Conservation (phyloP, 53 echinoderm and acorn worm species). For the Echinometra lucunter region DNA sequence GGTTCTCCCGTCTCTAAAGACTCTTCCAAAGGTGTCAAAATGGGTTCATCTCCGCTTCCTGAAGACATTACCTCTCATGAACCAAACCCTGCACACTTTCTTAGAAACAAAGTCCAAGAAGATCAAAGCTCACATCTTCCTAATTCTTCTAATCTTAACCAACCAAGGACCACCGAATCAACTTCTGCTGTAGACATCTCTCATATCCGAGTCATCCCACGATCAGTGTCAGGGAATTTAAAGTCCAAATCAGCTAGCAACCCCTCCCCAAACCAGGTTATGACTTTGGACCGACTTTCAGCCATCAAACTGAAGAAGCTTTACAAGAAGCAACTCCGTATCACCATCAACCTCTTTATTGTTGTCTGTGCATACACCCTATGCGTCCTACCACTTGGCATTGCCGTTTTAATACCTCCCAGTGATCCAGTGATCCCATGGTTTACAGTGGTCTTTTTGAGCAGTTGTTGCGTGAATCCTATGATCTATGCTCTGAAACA, state of each 20-base stretch:
- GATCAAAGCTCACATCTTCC: not conserved
- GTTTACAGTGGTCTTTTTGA: conserved; percentile 20
- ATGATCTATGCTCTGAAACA: conserved; percentile 65
- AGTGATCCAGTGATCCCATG: conserved; percentile 48
- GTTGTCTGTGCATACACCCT: conserved; percentile 48
- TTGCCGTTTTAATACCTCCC: conserved; percentile 43
- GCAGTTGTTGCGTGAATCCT: conserved; percentile 54
- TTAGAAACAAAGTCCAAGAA: not conserved
- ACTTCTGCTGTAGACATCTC: not conserved
- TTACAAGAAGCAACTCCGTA: conserved; percentile 42
- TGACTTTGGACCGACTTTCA: not conserved
- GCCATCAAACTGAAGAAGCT: not conserved
- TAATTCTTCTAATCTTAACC: not conserved
- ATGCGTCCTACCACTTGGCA: conserved; percentile 23
- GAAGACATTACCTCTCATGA: not conserved
- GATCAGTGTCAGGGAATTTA: not conserved
- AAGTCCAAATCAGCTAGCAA: not conserved
- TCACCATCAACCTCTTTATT: conserved; percentile 39
- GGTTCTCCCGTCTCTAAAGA: not conserved
- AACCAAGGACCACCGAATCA: not conserved
- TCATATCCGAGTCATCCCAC: not conserved
- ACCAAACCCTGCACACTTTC: not conserved
- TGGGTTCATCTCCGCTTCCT: not conserved
- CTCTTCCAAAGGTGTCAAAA: not conserved
- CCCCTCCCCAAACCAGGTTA: not conserved